phyloP scores from a whole-genome alignment of 2,888 invertebrate genomes.

The Boloria euphrosyne region DNA sequence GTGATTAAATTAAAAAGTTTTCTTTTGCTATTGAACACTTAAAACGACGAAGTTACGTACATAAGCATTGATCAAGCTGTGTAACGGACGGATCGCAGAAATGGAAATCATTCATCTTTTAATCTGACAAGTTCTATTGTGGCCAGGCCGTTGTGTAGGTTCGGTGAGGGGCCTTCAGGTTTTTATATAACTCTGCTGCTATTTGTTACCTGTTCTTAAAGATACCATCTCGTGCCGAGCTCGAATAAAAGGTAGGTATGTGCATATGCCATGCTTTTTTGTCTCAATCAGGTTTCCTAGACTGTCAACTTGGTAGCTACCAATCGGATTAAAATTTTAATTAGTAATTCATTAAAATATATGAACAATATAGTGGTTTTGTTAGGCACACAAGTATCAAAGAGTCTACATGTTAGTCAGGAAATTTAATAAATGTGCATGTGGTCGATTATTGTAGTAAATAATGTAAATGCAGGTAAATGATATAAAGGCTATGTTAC shows the following conservation, averaged over 20 bases:
- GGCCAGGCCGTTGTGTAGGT: constrained; percentile 52
- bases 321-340: constrained; percentile 39
- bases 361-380: constrained; percentile 25
- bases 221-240: constrained; percentile 40
- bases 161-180: constrained; percentile 46
- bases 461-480: constrained; percentile 53
- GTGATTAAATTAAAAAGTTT: constrained; percentile 60
- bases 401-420: not conserved
- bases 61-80: constrained; percentile 23
- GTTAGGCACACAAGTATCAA: not conserved
- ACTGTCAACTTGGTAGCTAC: constrained; percentile 39
- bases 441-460: constrained; percentile 8
- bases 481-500: constrained; percentile 55
- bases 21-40: constrained; percentile 9
- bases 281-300: constrained; percentile 38
- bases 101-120: constrained; percentile 79
- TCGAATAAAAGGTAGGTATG: constrained; percentile 34
- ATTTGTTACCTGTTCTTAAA: constrained; percentile 46
- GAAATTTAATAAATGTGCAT: not conserved
- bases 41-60: constrained; percentile 18
- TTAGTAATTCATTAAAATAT: constrained; percentile 38
- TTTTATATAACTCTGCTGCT: constrained; percentile 42
- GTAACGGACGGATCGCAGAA: constrained; percentile 45
- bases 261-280: constrained; percentile 37
- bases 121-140: constrained; percentile 80